A percentile compares a stretch with the other conserved stretches of the same genome.
Conservation (phyloP, 2,797 vertebrate species). For the Tapirus indicus region DNA sequence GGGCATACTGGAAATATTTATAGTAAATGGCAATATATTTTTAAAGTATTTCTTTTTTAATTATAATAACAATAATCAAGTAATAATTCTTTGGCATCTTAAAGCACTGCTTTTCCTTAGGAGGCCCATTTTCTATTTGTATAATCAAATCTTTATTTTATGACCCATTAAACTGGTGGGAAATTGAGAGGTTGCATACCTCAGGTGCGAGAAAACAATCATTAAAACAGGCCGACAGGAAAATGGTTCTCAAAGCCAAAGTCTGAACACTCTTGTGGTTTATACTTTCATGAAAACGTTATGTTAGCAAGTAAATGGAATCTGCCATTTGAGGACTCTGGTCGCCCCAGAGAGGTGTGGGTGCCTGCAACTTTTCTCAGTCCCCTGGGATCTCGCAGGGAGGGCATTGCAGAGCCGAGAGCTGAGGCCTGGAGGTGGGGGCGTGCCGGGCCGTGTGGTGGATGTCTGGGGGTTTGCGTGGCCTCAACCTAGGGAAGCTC, state of each 20-base stretch:
- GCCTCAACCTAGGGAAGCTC: background rate
- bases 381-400: accelerated
- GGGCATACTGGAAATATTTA: background rate
- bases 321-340: background rate
- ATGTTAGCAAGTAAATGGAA: background rate
- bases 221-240: background rate
- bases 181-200: background rate
- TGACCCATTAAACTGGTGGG: constrained; percentile 21
- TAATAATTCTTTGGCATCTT: constrained; percentile 32
- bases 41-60: constrained; percentile 12
- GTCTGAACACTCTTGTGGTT: background rate
- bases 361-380: background rate
- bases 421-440: accelerated
- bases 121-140: constrained; percentile 24
- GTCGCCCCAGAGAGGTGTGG: background rate
- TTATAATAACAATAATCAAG: background rate
- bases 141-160: constrained; percentile 60
- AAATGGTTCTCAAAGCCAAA: background rate
- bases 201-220: constrained; percentile 21
- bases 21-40: background rate
- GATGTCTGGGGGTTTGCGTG: accelerated
- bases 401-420: background rate
- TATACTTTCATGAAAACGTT: background rate
- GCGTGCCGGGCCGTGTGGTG: accelerated
- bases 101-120: constrained; percentile 23